Conservation (phyloP, 2,888 invertebrate genomes). For the Brachyopa scutellaris region DNA sequence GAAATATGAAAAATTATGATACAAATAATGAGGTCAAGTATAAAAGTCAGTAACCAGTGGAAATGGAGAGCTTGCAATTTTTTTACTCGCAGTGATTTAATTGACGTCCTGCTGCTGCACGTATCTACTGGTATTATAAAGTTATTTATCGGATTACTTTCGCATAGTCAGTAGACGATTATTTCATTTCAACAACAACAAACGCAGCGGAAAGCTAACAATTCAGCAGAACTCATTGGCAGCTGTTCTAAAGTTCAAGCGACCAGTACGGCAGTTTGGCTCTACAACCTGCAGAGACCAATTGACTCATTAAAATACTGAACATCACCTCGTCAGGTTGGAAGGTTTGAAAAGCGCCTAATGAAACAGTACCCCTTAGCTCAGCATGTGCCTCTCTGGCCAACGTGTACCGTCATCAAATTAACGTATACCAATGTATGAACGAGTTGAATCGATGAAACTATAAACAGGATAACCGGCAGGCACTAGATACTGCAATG, state of each 20-base stretch:
- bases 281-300: background rate
- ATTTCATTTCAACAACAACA: background rate
- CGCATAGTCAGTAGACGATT: background rate
- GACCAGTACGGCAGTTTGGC: no score
- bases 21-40: no score
- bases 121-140: no score
- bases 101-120: no score
- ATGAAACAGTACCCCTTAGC: background rate
- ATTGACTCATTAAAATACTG: slow-evolving; percentile 1
- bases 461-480: slow-evolving; percentile 14
- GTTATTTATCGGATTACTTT: background rate
- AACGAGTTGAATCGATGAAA: slow-evolving; percentile 4
- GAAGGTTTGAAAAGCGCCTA: background rate
- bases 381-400: background rate
- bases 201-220: background rate
- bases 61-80: no score
- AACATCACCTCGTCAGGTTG: background rate
- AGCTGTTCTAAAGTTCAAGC: background rate
- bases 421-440: slow-evolving; percentile 25
- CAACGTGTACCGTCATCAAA: background rate
- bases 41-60: no score
- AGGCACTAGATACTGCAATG: background rate
- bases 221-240: background rate
- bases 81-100: no score
- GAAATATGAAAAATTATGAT: no score